phyloP scores from a whole-genome alignment of 1,140 invertebrate genomes.

The Macrotrachela quadricornifera region DNA sequence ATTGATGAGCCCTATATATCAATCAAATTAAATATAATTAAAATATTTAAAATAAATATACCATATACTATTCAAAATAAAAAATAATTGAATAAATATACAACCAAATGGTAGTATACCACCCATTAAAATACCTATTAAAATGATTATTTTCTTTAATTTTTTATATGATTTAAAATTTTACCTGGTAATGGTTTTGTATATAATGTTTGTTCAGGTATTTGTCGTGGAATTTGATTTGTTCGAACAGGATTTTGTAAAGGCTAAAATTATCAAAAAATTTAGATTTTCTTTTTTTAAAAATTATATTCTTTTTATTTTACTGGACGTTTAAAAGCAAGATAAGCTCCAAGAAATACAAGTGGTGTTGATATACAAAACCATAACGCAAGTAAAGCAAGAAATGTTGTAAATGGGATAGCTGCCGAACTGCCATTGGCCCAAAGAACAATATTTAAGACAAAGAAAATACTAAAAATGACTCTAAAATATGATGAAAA shows the following conservation, averaged over 20 bases:
- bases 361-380: slow-evolving; percentile 90
- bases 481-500: slow-evolving; percentile 38
- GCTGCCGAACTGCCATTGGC: slow-evolving; percentile 76
- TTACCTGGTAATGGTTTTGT: slow-evolving; percentile 53
- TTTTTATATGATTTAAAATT: too few species aligned
- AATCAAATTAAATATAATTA: background rate
- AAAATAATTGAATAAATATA: slow-evolving; percentile 97
- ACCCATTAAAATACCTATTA: slow-evolving; percentile 60
- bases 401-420: slow-evolving; percentile 80
- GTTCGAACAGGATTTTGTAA: slow-evolving; percentile 66
- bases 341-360: slow-evolving; percentile 89
- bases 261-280: too few species aligned
- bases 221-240: slow-evolving; percentile 92
- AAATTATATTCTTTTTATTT: too few species aligned
- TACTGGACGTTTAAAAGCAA: slow-evolving; percentile 86
- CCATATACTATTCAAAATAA: slow-evolving; percentile 95
- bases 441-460: slow-evolving; percentile 89
- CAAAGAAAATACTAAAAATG: slow-evolving; percentile 79
- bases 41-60: slow-evolving; percentile 18
- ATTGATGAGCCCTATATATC: slow-evolving; percentile 56
- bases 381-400: slow-evolving; percentile 85
- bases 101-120: slow-evolving; percentile 94
- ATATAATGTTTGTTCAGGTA: slow-evolving; percentile 88
- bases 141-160: too few species aligned
- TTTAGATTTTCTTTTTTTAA: too few species aligned